phyloP scores from a whole-genome alignment of 2,888 invertebrate species.

The Macaria liturata region DNA sequence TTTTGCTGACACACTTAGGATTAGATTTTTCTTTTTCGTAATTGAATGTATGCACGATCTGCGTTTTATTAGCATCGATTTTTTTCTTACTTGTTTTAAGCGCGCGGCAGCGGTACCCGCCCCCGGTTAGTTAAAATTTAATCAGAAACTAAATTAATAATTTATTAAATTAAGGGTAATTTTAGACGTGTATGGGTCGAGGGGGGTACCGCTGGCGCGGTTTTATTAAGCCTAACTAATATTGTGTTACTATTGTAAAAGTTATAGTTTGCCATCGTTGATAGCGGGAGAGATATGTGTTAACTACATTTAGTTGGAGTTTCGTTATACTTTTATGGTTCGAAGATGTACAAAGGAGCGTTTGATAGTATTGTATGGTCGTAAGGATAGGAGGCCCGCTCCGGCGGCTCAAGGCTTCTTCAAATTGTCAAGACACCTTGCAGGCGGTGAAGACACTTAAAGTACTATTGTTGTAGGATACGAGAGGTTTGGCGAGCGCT shows the following conservation, averaged over 20 bases:
- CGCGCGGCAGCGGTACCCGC: slow-evolving; percentile 51
- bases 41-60: slow-evolving; percentile 81
- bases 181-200: slow-evolving; percentile 45
- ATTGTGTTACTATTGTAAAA: slow-evolving; percentile 76
- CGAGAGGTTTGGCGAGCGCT: slow-evolving; percentile 31
- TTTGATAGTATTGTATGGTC: slow-evolving; percentile 78
- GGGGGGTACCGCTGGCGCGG: slow-evolving; percentile 52
- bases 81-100: slow-evolving; percentile 52
- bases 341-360: slow-evolving; percentile 72
- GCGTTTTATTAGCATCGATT: slow-evolving; percentile 76
- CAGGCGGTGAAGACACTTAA: slow-evolving; percentile 78
- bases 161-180: slow-evolving; percentile 49
- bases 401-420: slow-evolving; percentile 62
- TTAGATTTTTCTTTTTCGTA: slow-evolving; percentile 69
- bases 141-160: slow-evolving; percentile 60
- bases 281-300: slow-evolving; percentile 77
- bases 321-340: slow-evolving; percentile 76
- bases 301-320: slow-evolving; percentile 75
- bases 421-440: slow-evolving; percentile 71
- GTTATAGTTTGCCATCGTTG: slow-evolving; percentile 82
- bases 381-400: slow-evolving; percentile 56
- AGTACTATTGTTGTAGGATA: slow-evolving; percentile 77
- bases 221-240: slow-evolving; percentile 68
- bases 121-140: slow-evolving; percentile 44
- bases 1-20: slow-evolving; percentile 82